Conservation (phyloP, 35 echinoderm and acorn worm species). For the Chiridota heheva region DNA sequence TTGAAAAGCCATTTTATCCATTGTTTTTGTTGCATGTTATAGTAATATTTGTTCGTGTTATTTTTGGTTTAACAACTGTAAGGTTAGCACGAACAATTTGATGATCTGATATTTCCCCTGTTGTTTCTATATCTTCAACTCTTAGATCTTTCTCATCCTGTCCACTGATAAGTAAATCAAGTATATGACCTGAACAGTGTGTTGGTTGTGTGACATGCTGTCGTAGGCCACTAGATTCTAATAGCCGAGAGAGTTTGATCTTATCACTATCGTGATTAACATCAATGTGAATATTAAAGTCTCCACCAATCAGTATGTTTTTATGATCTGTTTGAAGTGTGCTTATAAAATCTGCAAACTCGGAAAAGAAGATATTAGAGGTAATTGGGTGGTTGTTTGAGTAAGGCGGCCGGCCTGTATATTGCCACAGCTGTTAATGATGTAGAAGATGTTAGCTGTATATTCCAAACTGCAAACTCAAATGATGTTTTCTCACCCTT, state of each 20-base stretch:
- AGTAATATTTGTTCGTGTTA: background rate
- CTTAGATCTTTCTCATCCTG: background rate
- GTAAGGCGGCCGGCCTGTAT: no score
- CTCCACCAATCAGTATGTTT: background rate
- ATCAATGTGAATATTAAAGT: background rate
- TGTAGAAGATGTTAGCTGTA: background rate
- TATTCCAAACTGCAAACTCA: background rate
- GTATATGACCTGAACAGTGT: background rate
- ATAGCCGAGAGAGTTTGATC: background rate
- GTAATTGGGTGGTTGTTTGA: background rate
- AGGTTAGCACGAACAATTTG: background rate
- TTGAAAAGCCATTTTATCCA: no score
- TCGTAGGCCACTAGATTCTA: background rate
- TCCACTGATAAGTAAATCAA: background rate
- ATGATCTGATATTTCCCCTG: no score
- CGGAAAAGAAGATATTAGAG: background rate
- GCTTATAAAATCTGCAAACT: background rate
- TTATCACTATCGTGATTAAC: background rate
- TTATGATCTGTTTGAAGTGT: background rate
- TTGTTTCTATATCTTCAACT: no score
- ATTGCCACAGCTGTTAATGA: no score
- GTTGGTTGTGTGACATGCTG: background rate
- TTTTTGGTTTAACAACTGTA: background rate
- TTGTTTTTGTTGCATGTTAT: background rate
- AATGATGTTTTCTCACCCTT: constrained; percentile 12